Percentiles rank a stretch among this genome's conserved stretches.
phyloP scores from a whole-genome alignment of 2,113 vertebrate species.

The Raphicerus campestris region DNA sequence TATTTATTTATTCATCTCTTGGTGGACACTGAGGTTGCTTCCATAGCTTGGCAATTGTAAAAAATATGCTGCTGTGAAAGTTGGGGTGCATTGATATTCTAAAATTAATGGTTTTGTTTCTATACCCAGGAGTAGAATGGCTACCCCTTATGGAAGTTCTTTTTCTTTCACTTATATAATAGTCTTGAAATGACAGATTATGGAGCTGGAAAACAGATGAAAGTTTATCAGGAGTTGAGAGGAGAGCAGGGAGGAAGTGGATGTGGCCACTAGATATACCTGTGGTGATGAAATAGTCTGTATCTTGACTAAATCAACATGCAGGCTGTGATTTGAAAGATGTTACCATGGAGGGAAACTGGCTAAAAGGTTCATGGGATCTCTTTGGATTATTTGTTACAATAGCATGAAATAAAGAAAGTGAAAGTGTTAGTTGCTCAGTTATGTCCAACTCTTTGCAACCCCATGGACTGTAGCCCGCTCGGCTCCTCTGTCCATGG shows the following conservation, averaged over 20 bases:
- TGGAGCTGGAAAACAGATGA: not conserved
- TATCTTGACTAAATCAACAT: fast-evolving
- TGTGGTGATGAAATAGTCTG: not conserved
- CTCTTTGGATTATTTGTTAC: not conserved
- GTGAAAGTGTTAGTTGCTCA: not conserved
- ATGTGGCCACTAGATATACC: not conserved
- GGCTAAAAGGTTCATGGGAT: fast-evolving
- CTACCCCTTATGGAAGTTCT: not conserved
- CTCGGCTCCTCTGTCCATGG: not conserved
- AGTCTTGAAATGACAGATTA: not conserved
- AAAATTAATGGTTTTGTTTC: not conserved
- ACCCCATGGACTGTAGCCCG: not conserved
- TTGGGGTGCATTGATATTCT: not conserved
- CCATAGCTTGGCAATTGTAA: not conserved
- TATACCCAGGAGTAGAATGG: not conserved
- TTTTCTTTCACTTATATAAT: not conserved
- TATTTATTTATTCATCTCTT: not conserved
- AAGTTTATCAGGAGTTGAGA: not conserved
- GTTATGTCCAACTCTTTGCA: not conserved
- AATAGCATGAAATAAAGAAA: not conserved
- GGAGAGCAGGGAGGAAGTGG: not conserved
- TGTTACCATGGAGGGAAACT: not conserved
- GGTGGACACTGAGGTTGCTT: not conserved
- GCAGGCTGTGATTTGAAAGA: not conserved
- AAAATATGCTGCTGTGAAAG: not conserved